Evolutionary conservation across 2,888 invertebrate species (phyloP), one percentile per base, ranked within the genome.

Genomic region (Phyllotreta striolata): DNA sequence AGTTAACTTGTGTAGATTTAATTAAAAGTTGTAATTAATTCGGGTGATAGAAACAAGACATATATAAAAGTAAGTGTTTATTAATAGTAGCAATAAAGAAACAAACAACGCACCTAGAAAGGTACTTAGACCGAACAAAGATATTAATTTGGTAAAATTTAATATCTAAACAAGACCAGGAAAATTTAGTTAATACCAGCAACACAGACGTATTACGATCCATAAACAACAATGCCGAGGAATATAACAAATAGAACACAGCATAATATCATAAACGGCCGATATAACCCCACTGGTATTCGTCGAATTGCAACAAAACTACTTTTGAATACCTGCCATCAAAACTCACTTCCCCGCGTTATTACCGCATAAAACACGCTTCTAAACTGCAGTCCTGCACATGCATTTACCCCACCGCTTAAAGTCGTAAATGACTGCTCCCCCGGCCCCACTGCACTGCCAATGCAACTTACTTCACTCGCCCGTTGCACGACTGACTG

Each of bases 281-380:
- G 76, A 77, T 78, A 78, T 78, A 77, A 77, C 76, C 74, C 70
- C 73, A 38, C 72, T 72, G 75, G 76, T 75, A 77, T 77, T 76
- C 76, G 75, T 73, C 74, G 75, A 77, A 78, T 77, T 77, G 78
- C 76, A 76, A 77, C 78, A 74, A 76, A 76, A 78, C 76, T 76
- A 76, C 76, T 69, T 66, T 72, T 75, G 69, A 70, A 74, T 79
- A 78, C 79, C 79, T 77, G 79, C 79, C 79, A 80, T 81, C 80
- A 81, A 81, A 80, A 81, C 80, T 79, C 80, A 78, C 79, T 81
- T 81, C 80, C 79, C 76, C 69, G 70, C 76, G 79, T 81, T 81
- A 81, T 81, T 77, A 78, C 78, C 75, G 76, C 77, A 80, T 81
- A 80, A 81, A 81, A 81, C 79, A 77, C 77, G 73, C 76, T 78